These are phyloP conservation scores for Pomatostomus ruficeps DNA, from an alignment of 2,113 vertebrate genomes.

Conservation along the genomic window DNA sequence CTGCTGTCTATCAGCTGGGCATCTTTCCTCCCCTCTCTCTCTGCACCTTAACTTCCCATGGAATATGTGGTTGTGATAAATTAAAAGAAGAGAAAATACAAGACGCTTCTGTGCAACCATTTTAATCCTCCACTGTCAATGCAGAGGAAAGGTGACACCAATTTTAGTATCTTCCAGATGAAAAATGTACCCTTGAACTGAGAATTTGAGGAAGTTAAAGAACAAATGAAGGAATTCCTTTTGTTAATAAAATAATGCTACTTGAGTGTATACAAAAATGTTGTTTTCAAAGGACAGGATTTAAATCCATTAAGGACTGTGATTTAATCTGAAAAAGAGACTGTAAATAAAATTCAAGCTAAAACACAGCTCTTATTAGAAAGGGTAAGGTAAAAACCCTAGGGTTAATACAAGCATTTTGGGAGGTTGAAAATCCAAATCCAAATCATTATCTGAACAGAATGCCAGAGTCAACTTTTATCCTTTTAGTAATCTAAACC, in stretches of 20 bases:
- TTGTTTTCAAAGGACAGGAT: background rate
- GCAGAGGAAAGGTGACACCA: slow-evolving; percentile 58
- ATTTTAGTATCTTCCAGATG: slow-evolving; percentile 35
- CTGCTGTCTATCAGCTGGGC: slow-evolving; percentile 67
- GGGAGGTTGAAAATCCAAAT: background rate
- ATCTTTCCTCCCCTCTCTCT: slow-evolving; percentile 56
- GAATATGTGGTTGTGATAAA: slow-evolving; percentile 73
- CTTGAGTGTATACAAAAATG: background rate
- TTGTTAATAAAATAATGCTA: slow-evolving; percentile 13
- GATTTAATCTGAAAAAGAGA: background rate
- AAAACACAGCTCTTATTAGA: background rate
- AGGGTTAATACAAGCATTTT: background rate
- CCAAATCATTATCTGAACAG: background rate
- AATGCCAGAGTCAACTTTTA: background rate
- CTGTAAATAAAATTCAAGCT: background rate
- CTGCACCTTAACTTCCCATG: slow-evolving; percentile 59
- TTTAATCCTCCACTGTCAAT: slow-evolving; percentile 70
- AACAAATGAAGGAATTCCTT: slow-evolving; percentile 28
- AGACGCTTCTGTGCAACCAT: slow-evolving; percentile 62
- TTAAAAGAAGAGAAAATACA: slow-evolving; percentile 60
- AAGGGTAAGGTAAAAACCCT: background rate
- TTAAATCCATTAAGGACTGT: background rate
- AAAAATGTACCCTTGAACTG: slow-evolving; percentile 58
- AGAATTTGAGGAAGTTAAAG: slow-evolving; percentile 32
- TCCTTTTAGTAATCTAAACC: background rate